Evolutionary conservation across 2,888 invertebrate genomes (phyloP).

Genomic region (Cephus runcator): DNA sequence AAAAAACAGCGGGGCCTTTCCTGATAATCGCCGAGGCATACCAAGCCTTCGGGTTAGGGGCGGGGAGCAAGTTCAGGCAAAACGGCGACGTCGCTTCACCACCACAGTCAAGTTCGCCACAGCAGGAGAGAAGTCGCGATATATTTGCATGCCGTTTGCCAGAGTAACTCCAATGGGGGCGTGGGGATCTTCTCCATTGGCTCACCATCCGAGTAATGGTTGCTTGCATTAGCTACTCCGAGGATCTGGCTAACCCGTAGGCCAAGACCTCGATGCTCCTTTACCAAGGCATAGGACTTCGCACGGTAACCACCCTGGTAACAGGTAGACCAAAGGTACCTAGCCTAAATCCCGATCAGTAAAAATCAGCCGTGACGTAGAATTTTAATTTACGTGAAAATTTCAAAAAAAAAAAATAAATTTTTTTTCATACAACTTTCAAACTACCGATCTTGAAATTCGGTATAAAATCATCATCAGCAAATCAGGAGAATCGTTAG

Average conservation of each 20-base stretch:
- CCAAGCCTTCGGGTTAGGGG: neutral
- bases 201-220: constrained; percentile 64
- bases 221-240: constrained; percentile 61
- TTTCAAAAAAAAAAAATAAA: too few relatives aligned
- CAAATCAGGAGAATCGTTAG: neutral
- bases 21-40: neutral
- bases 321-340: neutral
- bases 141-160: constrained; percentile 62
- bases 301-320: neutral
- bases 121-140: constrained; percentile 36
- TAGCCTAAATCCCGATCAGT: too few relatives aligned
- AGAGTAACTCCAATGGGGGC: constrained; percentile 58
- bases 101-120: constrained; percentile 23
- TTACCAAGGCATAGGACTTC: constrained; percentile 27
- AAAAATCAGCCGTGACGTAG: neutral
- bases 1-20: neutral
- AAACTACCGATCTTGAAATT: neutral
- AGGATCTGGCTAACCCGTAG: constrained; percentile 38
- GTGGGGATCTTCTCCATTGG: constrained; percentile 65
- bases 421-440: neutral
- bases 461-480: neutral
- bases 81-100: constrained; percentile 21
- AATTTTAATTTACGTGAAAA: neutral
- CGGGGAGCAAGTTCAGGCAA: constrained; percentile 10
- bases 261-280: constrained; percentile 36